A percentile compares a stretch with the other conserved stretches of the same genome.
Conservation (phyloP, 2,113 vertebrate species). For the Origma solitaria region DNA sequence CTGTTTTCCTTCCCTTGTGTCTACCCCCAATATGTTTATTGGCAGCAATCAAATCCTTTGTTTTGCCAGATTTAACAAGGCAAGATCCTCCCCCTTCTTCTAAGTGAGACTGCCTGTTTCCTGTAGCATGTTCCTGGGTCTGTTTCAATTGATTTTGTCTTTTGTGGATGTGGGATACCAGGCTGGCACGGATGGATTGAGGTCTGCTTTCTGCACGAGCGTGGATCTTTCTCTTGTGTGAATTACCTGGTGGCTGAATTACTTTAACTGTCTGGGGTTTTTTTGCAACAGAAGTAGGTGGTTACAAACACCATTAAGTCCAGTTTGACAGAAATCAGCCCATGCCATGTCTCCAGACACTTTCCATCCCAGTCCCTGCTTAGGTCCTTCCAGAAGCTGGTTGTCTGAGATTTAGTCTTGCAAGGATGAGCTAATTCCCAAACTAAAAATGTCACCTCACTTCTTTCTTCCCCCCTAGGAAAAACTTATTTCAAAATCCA, state of each 20-base stretch:
- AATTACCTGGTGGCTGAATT: background rate
- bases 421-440: background rate
- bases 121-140: background rate
- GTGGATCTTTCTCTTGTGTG: background rate
- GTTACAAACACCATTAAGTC: background rate
- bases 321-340: background rate
- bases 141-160: background rate
- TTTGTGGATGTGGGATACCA: background rate
- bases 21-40: constrained; percentile 11
- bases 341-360: background rate
- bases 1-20: constrained; percentile 37
- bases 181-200: background rate
- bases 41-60: constrained; percentile 40
- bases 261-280: background rate
- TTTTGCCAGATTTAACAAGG: constrained; percentile 14
- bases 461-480: background rate
- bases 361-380: background rate
- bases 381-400: background rate
- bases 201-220: background rate
- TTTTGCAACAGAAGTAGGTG: background rate
- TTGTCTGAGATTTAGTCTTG: background rate
- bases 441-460: background rate
- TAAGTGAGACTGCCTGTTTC: background rate
- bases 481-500: background rate
- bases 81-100: background rate